phyloP scores from a whole-genome alignment of 1,140 invertebrate species.

The Armadillidium nasatum region DNA sequence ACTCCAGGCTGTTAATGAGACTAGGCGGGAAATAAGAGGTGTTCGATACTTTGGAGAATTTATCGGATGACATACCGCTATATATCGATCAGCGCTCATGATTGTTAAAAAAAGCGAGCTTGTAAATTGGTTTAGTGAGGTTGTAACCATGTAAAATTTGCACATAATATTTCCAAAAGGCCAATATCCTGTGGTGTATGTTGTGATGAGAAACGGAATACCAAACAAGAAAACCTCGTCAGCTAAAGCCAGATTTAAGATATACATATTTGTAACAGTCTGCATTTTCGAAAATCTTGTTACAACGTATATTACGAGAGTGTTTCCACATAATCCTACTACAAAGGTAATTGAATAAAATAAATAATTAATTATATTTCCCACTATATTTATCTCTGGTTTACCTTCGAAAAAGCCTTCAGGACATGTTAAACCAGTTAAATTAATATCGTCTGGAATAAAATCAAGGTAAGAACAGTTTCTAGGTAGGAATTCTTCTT shows the following conservation, averaged over 20 bases:
- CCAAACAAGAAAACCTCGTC: conserved; percentile 91
- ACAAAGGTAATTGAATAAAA: conserved; percentile 65
- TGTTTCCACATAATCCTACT: conserved; percentile 83
- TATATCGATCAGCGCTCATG: conserved; percentile 91
- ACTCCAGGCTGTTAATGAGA: conserved; percentile 76
- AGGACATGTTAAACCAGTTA: background rate
- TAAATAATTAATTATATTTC: conserved; percentile 32
- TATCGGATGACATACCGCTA: conserved; percentile 93
- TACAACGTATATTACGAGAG: conserved; percentile 91
- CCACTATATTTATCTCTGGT: conserved; percentile 23
- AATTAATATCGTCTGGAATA: background rate
- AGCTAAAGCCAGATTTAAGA: conserved; percentile 88
- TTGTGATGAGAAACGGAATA: conserved; percentile 85
- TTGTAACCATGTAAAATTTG: conserved; percentile 85
- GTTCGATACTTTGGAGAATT: conserved; percentile 76
- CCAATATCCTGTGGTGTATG: conserved; percentile 77
- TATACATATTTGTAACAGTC: conserved; percentile 94
- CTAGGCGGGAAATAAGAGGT: conserved; percentile 75
- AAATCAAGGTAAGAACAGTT: background rate
- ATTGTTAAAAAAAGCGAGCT: conserved; percentile 88
- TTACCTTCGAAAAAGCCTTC: background rate
- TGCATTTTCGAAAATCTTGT: conserved; percentile 93
- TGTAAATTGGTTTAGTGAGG: conserved; percentile 92
- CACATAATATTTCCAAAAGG: conserved; percentile 86
- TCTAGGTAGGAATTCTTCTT: background rate